Percentiles rank a stretch among this genome's conserved stretches.
phyloP scores from a whole-genome alignment of 2,113 vertebrate genomes.

The Triplophysa rosa region DNA sequence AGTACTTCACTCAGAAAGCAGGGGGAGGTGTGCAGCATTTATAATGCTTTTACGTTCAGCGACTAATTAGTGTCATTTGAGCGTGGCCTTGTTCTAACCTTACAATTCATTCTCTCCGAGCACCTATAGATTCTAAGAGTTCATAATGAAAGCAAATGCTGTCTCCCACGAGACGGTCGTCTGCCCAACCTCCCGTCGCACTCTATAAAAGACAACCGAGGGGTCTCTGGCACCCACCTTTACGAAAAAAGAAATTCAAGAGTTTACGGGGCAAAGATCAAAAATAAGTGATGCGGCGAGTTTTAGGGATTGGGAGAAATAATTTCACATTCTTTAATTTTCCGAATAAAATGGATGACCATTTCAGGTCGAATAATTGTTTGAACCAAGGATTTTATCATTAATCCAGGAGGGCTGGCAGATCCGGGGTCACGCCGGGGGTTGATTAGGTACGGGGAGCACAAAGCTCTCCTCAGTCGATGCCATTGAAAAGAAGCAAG shows the following conservation, averaged over 20 bases:
- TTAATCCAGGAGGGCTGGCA: constrained; percentile 97
- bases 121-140: constrained; percentile 28
- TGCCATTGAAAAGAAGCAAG: constrained; percentile 99
- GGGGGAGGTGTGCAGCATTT: constrained; percentile 7
- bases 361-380: constrained; percentile 99
- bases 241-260: constrained; percentile 73
- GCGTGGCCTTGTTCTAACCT: constrained; percentile 38
- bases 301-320: constrained; percentile 73
- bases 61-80: constrained; percentile 43
- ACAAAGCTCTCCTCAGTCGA: constrained; percentile 98
- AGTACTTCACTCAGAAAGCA: neutral
- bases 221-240: constrained; percentile 63
- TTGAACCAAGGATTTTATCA: constrained; percentile 99
- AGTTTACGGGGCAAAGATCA: constrained; percentile 87
- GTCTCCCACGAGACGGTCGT: constrained; percentile 28
- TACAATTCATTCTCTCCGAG: constrained; percentile 12
- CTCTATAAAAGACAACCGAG: constrained; percentile 57
- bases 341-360: constrained; percentile 94
- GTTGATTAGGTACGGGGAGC: constrained; percentile 99
- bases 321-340: constrained; percentile 99
- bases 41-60: constrained; percentile 20
- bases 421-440: constrained; percentile 97
- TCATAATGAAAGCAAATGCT: constrained; percentile 31
- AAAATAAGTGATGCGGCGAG: constrained; percentile 87
- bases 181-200: constrained; percentile 57